phyloP scores from a whole-genome alignment of 2,797 vertebrate species.

The Halcyon chelicuti region DNA sequence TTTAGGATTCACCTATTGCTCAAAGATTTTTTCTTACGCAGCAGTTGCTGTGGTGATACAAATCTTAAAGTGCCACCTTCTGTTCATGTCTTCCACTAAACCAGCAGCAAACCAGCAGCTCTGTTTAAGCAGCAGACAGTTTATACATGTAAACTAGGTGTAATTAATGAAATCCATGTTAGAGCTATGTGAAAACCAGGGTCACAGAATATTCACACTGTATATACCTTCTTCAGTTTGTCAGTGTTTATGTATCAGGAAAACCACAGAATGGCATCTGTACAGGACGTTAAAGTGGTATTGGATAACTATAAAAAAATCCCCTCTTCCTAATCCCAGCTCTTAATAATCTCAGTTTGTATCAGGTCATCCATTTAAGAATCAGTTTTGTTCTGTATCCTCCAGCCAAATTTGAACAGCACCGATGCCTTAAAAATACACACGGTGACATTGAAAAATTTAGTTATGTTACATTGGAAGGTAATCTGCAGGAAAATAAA shows the following conservation, averaged over 20 bases:
- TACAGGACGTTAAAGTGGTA: background rate
- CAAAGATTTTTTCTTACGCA: background rate
- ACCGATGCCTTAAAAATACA: background rate
- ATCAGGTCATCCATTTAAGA: background rate
- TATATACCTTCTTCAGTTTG: background rate
- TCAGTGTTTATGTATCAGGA: background rate
- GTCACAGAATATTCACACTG: background rate
- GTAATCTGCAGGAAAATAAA: background rate
- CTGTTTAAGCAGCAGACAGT: background rate
- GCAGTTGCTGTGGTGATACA: background rate
- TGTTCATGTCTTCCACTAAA: background rate
- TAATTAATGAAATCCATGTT: background rate
- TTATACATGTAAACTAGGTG: background rate
- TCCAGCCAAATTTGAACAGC: background rate
- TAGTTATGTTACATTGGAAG: background rate
- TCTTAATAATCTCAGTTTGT: background rate
- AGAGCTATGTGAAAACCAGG: background rate
- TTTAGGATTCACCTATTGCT: background rate
- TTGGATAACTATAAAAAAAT: background rate
- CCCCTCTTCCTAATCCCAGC: background rate
- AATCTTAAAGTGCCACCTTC: slow-evolving; percentile 7
- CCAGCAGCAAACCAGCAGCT: too few species aligned
- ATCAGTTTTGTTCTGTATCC: background rate
- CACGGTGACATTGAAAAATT: background rate
- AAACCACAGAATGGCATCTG: background rate